Base-by-base conservation (phyloP, 2,797 vertebrate species). In the Amniataba percoides region DNA sequence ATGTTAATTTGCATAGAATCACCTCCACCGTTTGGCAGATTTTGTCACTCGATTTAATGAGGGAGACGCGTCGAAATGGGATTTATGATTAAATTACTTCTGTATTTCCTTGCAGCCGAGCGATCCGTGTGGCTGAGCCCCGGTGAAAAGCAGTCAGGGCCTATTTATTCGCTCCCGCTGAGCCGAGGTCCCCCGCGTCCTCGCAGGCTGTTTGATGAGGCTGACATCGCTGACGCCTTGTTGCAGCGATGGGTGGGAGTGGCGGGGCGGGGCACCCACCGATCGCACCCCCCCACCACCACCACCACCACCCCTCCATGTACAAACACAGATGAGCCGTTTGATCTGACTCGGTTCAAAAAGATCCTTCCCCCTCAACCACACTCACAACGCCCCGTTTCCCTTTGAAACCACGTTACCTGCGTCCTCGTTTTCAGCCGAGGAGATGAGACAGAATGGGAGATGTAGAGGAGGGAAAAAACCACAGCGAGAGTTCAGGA, bases 391-490 rank as follows among this genome's bases (percentile, higher is more conserved):
- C 27, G 49, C 65, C 56, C 62, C 66, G 15, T 34, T 64, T 46
- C 69, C 71, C 77, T 91, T 92, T 92, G 88, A 91, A 88, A 92
- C 89, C 77, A 58, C 39, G 84, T 88, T 87, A 88, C 88, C 88
- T 85, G 79, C 76, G 82, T 88, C 85, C 82, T 86, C 78, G 75
- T 77, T 79, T 75, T 74, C 76, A 78, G 56, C 67, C 16, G 58
- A 55, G 70, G 61, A 66, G 80, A 92, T 92, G 86, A 89, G 88
- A 86, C 80, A 18, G 88, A 90, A 90, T 92, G 51, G 65, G 57
- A 74, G 64, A 90, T 88, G 87, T 45, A 55, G 82, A 82, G 65
- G 78, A 49, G 67, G 81, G 76, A 78, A 75, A 72, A 48, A 80
- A 73, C 80, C 65, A 19, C 65, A 52, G 71, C 39, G 2, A 49